Evolutionary conservation across 2,888 invertebrate species (phyloP).

Genomic region (Sarcophaga subvicina): DNA sequence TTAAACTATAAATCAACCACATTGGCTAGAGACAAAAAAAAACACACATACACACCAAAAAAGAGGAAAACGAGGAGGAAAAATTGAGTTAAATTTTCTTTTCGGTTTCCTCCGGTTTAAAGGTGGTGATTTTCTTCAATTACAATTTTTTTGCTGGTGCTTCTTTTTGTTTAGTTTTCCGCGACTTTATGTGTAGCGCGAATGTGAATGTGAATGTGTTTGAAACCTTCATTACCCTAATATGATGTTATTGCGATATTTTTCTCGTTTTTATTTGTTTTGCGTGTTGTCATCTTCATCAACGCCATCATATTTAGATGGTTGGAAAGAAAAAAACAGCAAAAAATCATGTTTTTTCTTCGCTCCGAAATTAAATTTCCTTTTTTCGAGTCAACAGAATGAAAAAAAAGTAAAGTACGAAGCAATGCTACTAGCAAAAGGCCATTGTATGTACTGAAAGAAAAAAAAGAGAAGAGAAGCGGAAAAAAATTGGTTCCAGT

Average conservation of each 20-base stretch:
- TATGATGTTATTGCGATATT: constrained; percentile 61
- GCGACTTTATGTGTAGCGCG: not conserved
- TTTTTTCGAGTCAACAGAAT: constrained; percentile 24
- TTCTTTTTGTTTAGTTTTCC: not conserved
- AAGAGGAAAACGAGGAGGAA: not conserved
- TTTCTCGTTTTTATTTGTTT: constrained; percentile 58
- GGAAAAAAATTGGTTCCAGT: constrained; percentile 10
- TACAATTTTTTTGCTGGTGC: constrained; percentile 52
- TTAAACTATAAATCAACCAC: constrained; percentile 53
- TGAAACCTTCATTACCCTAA: constrained; percentile 56
- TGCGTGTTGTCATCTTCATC: constrained; percentile 61
- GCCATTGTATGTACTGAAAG: not conserved
- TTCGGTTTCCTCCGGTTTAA: constrained; percentile 1
- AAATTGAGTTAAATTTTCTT: constrained; percentile 20
- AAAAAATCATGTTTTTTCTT: not conserved
- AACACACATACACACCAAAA: too few relatives aligned
- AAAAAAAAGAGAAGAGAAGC: not conserved
- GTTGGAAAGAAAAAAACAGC: constrained; percentile 22
- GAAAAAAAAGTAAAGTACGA: not conserved
- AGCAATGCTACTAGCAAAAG: not conserved
- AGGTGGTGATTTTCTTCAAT: constrained; percentile 58
- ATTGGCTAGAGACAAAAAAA: constrained; percentile 7
- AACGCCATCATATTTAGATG: constrained; percentile 47
- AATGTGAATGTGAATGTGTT: constrained; percentile 11
- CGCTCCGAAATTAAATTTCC: constrained; percentile 63